A percentile compares a stretch with the other conserved stretches of the same genome.
phyloP scores from a whole-genome alignment of 2,113 vertebrate species.

The Progne subis region DNA sequence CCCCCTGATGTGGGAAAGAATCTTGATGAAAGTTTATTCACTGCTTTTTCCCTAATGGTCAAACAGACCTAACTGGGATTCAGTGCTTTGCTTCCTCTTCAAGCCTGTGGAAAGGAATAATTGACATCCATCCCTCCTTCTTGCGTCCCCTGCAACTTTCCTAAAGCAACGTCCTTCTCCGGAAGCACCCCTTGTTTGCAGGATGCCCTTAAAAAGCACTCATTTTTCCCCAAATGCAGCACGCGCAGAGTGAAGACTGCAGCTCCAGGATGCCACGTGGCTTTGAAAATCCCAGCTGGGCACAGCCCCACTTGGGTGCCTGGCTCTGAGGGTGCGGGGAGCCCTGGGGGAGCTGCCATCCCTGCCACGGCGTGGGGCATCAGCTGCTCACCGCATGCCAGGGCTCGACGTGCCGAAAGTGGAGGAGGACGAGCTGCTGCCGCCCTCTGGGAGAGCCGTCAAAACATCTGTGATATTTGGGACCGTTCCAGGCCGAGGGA shows the following conservation, averaged over 20 bases:
- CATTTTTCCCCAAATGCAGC: not conserved
- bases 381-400: not conserved
- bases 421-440: constrained; percentile 34
- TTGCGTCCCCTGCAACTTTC: not conserved
- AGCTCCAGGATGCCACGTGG: not conserved
- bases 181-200: not conserved
- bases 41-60: not conserved
- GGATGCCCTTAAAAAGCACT: not conserved
- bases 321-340: not conserved
- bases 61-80: not conserved
- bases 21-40: not conserved
- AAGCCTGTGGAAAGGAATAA: not conserved
- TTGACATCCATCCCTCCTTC: not conserved
- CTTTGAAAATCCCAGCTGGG: not conserved
- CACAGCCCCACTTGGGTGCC: accelerated
- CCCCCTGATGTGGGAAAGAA: not conserved
- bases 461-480: constrained; percentile 72
- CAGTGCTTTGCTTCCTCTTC: not conserved
- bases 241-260: accelerated
- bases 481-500: constrained; percentile 40
- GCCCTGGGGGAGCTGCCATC: not conserved
- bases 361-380: not conserved
- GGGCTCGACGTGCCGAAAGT: constrained; percentile 20
- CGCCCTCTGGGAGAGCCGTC: constrained; percentile 52
- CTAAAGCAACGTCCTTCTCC: not conserved